Conservation (phyloP, 2,113 vertebrate species). For the Campylorhamphus procurvoides region DNA sequence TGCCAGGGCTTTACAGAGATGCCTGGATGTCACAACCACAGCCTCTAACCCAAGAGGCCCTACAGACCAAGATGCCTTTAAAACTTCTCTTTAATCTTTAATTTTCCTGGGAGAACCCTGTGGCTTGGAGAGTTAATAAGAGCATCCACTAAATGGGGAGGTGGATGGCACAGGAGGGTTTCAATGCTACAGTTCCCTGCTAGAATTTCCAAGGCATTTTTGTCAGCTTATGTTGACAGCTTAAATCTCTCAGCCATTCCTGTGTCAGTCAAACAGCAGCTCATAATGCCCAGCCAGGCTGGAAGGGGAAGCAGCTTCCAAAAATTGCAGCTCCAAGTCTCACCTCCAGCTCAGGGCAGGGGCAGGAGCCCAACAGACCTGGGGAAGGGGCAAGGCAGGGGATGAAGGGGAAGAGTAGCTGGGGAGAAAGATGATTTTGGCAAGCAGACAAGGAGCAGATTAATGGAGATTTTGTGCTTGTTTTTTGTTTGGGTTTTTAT, state of each 20-base stretch:
- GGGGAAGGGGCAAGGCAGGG: not conserved
- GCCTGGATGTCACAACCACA: not conserved
- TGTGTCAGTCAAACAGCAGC: not conserved
- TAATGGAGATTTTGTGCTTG: not conserved
- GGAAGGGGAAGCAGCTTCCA: not conserved
- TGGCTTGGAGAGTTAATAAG: not conserved
- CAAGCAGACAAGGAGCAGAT: not conserved
- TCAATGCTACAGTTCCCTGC: not conserved
- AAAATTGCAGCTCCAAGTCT: not conserved
- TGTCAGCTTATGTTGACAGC: not conserved
- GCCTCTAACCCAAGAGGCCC: not conserved
- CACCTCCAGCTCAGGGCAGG: not conserved
- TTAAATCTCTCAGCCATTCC: not conserved
- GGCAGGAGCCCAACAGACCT: not conserved
- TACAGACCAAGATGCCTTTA: fast-evolving
- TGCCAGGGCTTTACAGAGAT: not conserved
- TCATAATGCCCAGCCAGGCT: not conserved
- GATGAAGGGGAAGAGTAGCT: not conserved
- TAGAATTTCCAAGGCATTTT: not conserved
- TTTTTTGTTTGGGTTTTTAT: not conserved
- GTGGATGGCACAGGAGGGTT: fast-evolving
- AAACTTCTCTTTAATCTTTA: not conserved
- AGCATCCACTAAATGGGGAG: not conserved
- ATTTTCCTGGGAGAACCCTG: not conserved
- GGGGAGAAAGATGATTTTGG: not conserved